Base-by-base conservation (phyloP, 2,797 vertebrate species). In the Micromesistius poutassou region DNA sequence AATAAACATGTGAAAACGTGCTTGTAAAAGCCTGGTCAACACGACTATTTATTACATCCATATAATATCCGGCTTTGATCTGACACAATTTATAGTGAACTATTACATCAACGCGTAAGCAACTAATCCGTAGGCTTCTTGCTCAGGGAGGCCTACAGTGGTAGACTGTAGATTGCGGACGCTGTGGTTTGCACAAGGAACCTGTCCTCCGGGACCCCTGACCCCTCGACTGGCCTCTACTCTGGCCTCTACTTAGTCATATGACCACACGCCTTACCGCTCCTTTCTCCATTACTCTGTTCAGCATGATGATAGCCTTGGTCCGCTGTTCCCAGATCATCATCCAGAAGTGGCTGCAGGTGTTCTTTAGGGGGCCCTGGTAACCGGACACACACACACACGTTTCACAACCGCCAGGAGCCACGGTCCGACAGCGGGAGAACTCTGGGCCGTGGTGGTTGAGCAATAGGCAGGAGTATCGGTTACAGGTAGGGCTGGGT, bases 291-390 rank as follows among this genome's bases (percentile, higher is more conserved):
- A 99, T 97, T 83, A 98, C 95, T 89, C 97, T 95, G 95, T 99
- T 99, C 77, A 99, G 95, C 98, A 99, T 99, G 89, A 99, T 96
- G 74, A 99, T 95, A 0, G 97, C 97, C 86, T 96, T 95, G 88
- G 96, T 97, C 85, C 96, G 97, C 93, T 99, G 98, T 87, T 99
- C 96, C 98, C 98, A 99, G 87, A 99, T 96, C 98, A 99, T 99
- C 89, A 99, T 95, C 98, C 98, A 99, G 28, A 99, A 99, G 90
- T 99, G 98, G 79, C 97, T 96, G 81, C 97, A 99, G 0, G 98
- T 99, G 86, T 96, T 97, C 89, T 94, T 96, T 89, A 99, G 91
- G 82, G 98, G 98, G 62, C 97, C 98, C 98, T 99, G 95, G 72
- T 82, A 72, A 86, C 9, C 72, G 77, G 66, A 79, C 22, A 46